These are phyloP conservation scores for Mythimna impura DNA, from an alignment of 2,888 invertebrate species.

Conservation along the genomic window DNA sequence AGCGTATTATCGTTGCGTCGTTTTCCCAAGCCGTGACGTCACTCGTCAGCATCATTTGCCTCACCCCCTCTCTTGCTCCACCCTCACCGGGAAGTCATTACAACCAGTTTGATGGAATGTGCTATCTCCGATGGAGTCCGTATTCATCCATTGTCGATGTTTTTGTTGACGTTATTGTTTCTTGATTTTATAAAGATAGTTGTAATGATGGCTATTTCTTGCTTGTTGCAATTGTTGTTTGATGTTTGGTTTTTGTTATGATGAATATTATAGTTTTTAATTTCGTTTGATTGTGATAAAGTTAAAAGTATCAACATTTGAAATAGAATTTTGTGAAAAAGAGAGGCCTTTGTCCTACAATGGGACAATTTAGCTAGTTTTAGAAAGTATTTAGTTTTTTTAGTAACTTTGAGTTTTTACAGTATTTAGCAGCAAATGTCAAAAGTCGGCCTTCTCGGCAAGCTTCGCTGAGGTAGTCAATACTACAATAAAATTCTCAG, in stretches of 20 bases:
- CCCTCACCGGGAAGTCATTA: conserved; percentile 65
- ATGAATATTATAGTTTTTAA: not conserved
- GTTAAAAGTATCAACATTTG: too few species aligned
- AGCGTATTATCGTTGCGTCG: conserved; percentile 29
- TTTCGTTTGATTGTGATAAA: conserved; percentile 4
- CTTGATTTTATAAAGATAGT: conserved; percentile 40
- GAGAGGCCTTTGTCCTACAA: too few species aligned
- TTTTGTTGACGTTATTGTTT: conserved; percentile 59
- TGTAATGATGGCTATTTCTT: not conserved
- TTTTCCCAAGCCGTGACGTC: conserved; percentile 50
- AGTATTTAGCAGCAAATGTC: too few species aligned
- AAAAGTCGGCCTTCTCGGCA: too few species aligned
- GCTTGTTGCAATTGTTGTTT: conserved; percentile 10
- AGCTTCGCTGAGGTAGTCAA: too few species aligned
- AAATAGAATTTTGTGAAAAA: too few species aligned
- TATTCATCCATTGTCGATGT: conserved; percentile 49
- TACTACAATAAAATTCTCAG: too few species aligned
- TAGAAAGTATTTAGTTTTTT: too few species aligned
- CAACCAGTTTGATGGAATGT: conserved; percentile 66
- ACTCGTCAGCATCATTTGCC: conserved; percentile 18
- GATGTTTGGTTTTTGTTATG: conserved; percentile 3
- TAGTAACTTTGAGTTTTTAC: too few species aligned
- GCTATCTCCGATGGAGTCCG: conserved; percentile 43
- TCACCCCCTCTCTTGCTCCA: conserved; percentile 13
- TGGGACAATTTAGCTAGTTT: too few species aligned